Conservation (phyloP, 2,888 invertebrate genomes). For the Pyrrhosoma nymphula region DNA sequence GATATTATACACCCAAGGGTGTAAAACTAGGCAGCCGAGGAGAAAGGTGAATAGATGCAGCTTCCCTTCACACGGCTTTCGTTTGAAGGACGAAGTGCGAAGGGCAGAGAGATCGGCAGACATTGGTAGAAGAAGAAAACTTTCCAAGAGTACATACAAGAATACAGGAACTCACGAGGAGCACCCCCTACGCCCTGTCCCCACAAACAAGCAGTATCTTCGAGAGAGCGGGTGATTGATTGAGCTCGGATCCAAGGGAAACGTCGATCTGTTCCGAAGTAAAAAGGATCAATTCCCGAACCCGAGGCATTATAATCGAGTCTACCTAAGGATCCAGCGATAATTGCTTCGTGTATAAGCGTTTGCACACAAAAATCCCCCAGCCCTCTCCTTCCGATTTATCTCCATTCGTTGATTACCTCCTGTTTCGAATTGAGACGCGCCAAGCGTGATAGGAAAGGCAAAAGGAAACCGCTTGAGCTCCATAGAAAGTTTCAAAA, state of each 20-base stretch:
- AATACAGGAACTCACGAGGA: neutral
- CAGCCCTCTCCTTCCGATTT: too few relatives aligned
- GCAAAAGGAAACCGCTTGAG: neutral
- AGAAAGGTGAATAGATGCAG: neutral
- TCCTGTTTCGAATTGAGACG: too few relatives aligned
- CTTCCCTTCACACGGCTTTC: neutral
- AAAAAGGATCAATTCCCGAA: neutral
- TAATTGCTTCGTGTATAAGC: neutral
- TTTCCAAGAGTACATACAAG: neutral
- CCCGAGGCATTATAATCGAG: neutral
- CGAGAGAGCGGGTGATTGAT: neutral
- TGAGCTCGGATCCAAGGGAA: neutral
- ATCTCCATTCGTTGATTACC: too few relatives aligned
- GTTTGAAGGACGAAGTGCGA: neutral
- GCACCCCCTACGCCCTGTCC: neutral
- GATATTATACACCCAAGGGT: neutral
- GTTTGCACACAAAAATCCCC: neutral
- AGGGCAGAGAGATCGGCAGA: neutral
- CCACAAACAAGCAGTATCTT: neutral
- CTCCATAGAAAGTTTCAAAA: neutral
- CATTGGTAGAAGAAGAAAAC: neutral
- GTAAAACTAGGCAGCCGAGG: neutral
- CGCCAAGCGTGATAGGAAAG: neutral
- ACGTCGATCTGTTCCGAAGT: neutral
- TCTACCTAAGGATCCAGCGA: neutral